These are phyloP conservation scores for Apostichopus parvimensis DNA, from an alignment of 35 echinoderm and acorn worm genomes.

Conservation along the genomic window DNA sequence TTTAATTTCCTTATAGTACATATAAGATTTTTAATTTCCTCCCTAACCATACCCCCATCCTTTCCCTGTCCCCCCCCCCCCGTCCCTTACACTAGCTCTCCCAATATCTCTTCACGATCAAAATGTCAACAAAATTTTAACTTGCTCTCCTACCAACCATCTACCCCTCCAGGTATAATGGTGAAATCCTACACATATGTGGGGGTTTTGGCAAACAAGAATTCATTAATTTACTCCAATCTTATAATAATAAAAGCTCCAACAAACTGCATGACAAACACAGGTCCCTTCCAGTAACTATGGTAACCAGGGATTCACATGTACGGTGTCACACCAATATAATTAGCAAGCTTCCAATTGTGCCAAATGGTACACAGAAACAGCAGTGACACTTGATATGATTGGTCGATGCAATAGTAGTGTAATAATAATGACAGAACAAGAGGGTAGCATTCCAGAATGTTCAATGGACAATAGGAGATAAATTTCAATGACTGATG, in stretches of 20 bases:
- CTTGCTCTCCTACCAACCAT: too few species aligned
- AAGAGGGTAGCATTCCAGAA: background rate
- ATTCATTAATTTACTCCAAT: background rate
- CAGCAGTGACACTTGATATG: background rate
- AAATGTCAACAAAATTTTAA: too few species aligned
- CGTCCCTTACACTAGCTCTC: too few species aligned
- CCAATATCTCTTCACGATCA: too few species aligned
- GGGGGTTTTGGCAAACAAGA: background rate
- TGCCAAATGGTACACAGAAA: background rate
- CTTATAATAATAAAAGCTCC: background rate
- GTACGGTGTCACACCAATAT: background rate
- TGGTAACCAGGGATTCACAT: background rate
- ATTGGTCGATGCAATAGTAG: background rate
- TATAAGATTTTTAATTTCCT: too few species aligned
- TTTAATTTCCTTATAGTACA: too few species aligned
- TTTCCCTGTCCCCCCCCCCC: too few species aligned
- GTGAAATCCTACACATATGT: background rate
- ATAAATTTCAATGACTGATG: too few species aligned
- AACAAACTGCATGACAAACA: background rate
- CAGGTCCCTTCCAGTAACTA: background rate
- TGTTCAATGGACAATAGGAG: background rate
- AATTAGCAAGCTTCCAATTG: background rate
- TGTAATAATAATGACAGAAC: background rate
- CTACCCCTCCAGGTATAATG: background rate
- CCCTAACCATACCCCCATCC: too few species aligned